A percentile compares a stretch with the other conserved stretches of the same genome.
Evolutionary conservation across 1,140 invertebrate species (phyloP).

Genomic region (Drosophila bipectinata): DNA sequence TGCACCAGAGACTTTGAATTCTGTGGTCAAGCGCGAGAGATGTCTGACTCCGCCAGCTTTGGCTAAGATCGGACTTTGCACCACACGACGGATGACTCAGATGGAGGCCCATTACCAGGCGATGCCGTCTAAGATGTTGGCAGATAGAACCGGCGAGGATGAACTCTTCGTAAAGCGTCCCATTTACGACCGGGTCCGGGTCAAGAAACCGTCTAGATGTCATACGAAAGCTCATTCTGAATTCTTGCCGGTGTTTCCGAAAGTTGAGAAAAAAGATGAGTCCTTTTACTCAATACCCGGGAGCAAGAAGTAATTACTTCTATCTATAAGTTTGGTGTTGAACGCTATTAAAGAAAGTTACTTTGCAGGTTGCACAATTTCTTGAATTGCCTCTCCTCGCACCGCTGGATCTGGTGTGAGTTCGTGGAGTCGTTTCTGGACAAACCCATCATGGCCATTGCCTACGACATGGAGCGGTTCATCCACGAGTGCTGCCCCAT

Average conservation of each 20-base stretch:
- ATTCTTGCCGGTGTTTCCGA: not conserved
- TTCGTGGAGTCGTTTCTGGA: slow-evolving; percentile 55
- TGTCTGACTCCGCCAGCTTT: slow-evolving; percentile 39
- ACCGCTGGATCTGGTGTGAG: slow-evolving; percentile 62
- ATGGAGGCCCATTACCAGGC: slow-evolving; percentile 15
- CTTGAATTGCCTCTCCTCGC: slow-evolving; percentile 21
- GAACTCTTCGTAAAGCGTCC: slow-evolving; percentile 61
- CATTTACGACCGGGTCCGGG: not conserved
- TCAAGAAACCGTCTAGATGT: not conserved
- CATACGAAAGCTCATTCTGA: not conserved
- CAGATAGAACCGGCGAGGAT: slow-evolving; percentile 3
- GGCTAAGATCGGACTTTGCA: slow-evolving; percentile 41
- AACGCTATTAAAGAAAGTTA: not conserved
- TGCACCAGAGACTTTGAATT: too few relatives aligned
- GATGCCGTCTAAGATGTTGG: slow-evolving; percentile 12
- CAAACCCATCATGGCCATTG: slow-evolving; percentile 18
- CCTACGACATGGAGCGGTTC: slow-evolving; percentile 36
- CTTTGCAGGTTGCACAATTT: slow-evolving; percentile 24
- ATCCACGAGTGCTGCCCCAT: slow-evolving; percentile 14
- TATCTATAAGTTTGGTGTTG: not conserved
- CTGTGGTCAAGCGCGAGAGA: not conserved
- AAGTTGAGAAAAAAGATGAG: not conserved
- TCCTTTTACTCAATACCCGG: not conserved
- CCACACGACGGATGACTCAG: slow-evolving; percentile 22
- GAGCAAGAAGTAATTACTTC: not conserved